phyloP scores from a whole-genome alignment of 2,888 invertebrate genomes.

The Biston stratarius region DNA sequence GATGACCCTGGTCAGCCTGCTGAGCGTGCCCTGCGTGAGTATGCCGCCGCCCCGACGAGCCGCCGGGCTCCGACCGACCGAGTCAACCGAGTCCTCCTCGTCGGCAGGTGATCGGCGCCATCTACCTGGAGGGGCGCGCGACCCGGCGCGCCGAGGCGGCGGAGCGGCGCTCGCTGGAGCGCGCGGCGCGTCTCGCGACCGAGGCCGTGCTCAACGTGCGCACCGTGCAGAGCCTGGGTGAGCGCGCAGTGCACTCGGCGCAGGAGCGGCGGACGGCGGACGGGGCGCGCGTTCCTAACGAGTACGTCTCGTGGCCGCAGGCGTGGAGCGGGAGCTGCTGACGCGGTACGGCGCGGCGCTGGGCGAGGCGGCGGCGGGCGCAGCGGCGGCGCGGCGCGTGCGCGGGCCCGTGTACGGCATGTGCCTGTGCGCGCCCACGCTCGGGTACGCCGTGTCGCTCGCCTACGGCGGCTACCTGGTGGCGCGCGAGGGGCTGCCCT shows the following conservation, averaged over 20 bases:
- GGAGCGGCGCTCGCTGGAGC: slow-evolving; percentile 86
- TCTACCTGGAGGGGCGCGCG: slow-evolving; percentile 86
- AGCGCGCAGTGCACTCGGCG: slow-evolving; percentile 56
- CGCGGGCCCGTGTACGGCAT: slow-evolving; percentile 90
- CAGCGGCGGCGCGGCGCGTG: slow-evolving; percentile 78
- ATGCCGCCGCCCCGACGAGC: background rate
- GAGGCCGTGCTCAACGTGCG: slow-evolving; percentile 89
- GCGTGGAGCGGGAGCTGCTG: slow-evolving; percentile 83
- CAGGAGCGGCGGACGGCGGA: too few relatives aligned
- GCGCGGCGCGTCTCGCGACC: slow-evolving; percentile 87
- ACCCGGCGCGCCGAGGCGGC: slow-evolving; percentile 81
- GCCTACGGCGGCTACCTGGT: slow-evolving; percentile 91
- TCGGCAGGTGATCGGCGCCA: slow-evolving; percentile 82
- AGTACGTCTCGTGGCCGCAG: slow-evolving; percentile 67
- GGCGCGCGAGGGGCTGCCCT: slow-evolving; percentile 86
- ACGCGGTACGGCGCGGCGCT: slow-evolving; percentile 80
- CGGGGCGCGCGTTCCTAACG: too few relatives aligned
- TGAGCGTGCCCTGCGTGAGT: slow-evolving; percentile 87
- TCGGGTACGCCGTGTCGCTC: slow-evolving; percentile 90
- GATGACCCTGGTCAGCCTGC: slow-evolving; percentile 87
- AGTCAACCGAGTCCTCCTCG: too few relatives aligned
- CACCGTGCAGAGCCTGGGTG: slow-evolving; percentile 87
- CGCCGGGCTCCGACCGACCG: too few relatives aligned
- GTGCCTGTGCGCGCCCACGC: slow-evolving; percentile 89
- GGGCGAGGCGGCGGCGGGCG: slow-evolving; percentile 65